phyloP scores from a whole-genome alignment of 1,140 invertebrate species.

The Micrasema longulum region DNA sequence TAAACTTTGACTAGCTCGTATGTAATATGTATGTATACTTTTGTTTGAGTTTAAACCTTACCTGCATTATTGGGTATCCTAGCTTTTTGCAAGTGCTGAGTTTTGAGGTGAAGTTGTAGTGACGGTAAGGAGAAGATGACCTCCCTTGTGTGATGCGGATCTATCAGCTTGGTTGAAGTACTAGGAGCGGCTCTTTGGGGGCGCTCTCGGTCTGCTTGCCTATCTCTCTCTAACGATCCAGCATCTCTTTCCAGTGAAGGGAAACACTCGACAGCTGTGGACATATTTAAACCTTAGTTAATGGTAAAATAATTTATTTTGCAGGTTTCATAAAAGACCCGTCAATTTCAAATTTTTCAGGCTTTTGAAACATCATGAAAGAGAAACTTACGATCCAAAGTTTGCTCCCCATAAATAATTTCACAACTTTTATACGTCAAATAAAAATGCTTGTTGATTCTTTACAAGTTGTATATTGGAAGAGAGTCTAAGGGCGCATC shows the following conservation, averaged over 20 bases:
- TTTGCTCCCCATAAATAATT: no score
- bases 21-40: no score
- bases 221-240: conserved; percentile 58
- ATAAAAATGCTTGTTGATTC: no score
- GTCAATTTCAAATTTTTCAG: no score
- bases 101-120: conserved; percentile 92
- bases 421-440: no score
- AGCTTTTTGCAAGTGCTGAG: conserved; percentile 86
- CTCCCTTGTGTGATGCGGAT: conserved; percentile 91
- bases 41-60: conserved; percentile 58
- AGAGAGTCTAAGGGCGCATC: no score
- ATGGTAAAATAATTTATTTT: no score
- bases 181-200: conserved; percentile 58
- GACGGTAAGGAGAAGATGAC: conserved; percentile 95
- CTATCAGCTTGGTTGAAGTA: conserved; percentile 73
- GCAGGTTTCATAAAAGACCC: no score
- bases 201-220: conserved; percentile 44
- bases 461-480: no score
- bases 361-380: no score
- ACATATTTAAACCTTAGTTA: neutral
- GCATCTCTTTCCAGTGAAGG: conserved; percentile 83
- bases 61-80: conserved; percentile 78
- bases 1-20: no score
- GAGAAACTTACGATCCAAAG: no score
- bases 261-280: conserved; percentile 87